Percentiles rank a stretch among this genome's conserved stretches.
Conservation (phyloP, 2,888 invertebrate genomes). For the Lasioglossum lativentre region DNA sequence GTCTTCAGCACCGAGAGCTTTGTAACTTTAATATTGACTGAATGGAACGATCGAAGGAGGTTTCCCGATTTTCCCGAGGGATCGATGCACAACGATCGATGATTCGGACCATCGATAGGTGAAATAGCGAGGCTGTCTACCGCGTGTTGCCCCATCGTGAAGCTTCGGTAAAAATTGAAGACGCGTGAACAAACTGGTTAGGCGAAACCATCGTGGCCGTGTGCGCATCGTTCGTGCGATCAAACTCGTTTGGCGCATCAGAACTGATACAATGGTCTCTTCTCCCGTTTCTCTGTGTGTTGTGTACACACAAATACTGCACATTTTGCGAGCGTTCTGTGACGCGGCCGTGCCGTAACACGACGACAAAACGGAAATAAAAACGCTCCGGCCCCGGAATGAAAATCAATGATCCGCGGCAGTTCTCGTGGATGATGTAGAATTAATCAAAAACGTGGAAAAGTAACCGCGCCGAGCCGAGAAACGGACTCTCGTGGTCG, state of each 20-base stretch:
- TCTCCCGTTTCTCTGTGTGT: constrained; percentile 26
- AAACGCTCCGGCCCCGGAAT: constrained; percentile 44
- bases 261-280: constrained; percentile 47
- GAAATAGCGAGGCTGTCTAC: not conserved
- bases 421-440: constrained; percentile 55
- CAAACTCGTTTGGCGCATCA: constrained; percentile 37
- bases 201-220: constrained; percentile 52
- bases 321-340: constrained; percentile 30
- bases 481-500: constrained; percentile 51
- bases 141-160: constrained; percentile 68
- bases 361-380: constrained; percentile 46
- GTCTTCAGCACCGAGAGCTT: not conserved
- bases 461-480: constrained; percentile 62
- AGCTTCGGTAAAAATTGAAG: constrained; percentile 45
- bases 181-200: constrained; percentile 49
- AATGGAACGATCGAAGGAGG: not conserved
- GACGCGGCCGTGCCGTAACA: constrained; percentile 54
- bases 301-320: constrained; percentile 39
- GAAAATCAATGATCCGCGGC: constrained; percentile 66
- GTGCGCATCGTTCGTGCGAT: constrained; percentile 45
- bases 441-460: constrained; percentile 56
- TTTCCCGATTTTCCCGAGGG: not conserved
- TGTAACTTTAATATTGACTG: not conserved
- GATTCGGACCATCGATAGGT: not conserved
- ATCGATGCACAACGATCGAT: not conserved